Conservation (phyloP, 2,888 invertebrate genomes). For the Tetranychus truncatus region DNA sequence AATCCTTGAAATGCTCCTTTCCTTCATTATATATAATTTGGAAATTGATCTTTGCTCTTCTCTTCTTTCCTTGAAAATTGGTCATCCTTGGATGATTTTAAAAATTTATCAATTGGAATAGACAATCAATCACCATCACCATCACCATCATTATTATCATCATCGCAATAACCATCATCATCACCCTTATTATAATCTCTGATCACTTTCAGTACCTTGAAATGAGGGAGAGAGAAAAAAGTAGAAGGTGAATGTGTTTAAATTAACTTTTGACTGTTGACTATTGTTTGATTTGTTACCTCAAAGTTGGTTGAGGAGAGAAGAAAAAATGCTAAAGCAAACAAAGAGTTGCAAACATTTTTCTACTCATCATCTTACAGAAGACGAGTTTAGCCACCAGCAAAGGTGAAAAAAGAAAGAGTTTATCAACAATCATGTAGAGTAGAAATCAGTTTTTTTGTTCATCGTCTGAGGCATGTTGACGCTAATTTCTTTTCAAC, state of each 20-base stretch:
- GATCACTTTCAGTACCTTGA: background rate
- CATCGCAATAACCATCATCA: background rate
- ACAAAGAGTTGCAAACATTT: background rate
- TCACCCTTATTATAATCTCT: background rate
- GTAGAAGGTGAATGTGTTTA: background rate
- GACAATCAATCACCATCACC: background rate
- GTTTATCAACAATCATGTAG: background rate
- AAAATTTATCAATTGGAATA: background rate
- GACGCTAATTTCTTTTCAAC: too few species aligned
- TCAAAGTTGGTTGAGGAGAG: background rate
- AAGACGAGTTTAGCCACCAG: background rate
- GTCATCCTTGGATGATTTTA: background rate
- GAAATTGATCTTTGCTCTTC: background rate
- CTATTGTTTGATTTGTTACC: background rate
- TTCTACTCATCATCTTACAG: background rate
- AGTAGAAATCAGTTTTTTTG: background rate
- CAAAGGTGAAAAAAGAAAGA: background rate
- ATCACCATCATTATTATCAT: background rate
- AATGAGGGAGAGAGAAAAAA: background rate
- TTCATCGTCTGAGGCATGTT: background rate
- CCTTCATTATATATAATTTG: background rate
- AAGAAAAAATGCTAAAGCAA: background rate
- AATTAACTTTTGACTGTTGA: background rate
- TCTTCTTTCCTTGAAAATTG: background rate
- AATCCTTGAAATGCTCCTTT: background rate